A percentile compares a stretch with the other conserved stretches of the same genome.
Conservation (phyloP, 1,140 invertebrate species). For the Metaphire vulgaris region DNA sequence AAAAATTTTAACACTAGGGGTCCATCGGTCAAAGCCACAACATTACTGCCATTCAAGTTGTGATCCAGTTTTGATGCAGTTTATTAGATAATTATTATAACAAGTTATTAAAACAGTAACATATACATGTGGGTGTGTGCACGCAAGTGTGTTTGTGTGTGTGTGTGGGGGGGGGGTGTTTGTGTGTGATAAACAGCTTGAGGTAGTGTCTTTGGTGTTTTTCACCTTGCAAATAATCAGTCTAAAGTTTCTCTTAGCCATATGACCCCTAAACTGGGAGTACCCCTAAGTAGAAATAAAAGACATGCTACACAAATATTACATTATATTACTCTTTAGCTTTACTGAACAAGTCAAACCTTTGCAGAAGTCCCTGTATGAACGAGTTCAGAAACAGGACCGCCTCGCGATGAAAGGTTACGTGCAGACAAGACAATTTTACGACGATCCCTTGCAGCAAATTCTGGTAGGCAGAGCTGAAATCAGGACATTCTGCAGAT, state of each 20-base stretch:
- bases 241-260: neutral
- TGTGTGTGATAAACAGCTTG: neutral
- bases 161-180: too few relatives aligned
- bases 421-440: conserved; percentile 61
- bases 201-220: neutral
- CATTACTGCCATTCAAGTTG: too few relatives aligned
- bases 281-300: conserved; percentile 60
- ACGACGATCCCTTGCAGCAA: conserved; percentile 71
- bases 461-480: conserved; percentile 70
- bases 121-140: too few relatives aligned
- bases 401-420: conserved; percentile 67
- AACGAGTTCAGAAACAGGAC: conserved; percentile 65
- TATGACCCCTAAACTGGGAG: neutral
- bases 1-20: too few relatives aligned
- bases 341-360: conserved; percentile 35
- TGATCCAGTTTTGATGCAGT: too few relatives aligned
- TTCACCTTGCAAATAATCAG: too few relatives aligned
- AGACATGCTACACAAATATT: conserved; percentile 56
- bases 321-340: conserved; percentile 38
- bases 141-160: too few relatives aligned
- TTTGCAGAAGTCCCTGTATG: conserved; percentile 45
- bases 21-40: too few relatives aligned
- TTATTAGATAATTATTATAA: too few relatives aligned
- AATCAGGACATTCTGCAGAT: conserved; percentile 71
- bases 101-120: too few relatives aligned